Percentiles rank a stretch among this genome's conserved stretches.
These are phyloP conservation scores for Ranitomeya variabilis DNA, from an alignment of 2,113 vertebrate species.

Conservation along the genomic window DNA sequence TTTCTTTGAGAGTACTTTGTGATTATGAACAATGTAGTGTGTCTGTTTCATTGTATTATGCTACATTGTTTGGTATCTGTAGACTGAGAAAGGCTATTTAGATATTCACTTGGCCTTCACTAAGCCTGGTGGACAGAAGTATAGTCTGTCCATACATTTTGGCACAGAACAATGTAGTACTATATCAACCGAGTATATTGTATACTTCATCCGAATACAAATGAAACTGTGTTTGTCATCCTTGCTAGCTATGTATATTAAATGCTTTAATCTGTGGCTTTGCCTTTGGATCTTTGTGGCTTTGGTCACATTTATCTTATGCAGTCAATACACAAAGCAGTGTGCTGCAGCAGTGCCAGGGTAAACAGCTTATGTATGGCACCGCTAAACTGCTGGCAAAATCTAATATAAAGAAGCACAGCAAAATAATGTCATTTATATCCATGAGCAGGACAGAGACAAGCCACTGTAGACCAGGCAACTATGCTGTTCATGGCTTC, in stretches of 20 bases:
- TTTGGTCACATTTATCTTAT: slow-evolving; percentile 30
- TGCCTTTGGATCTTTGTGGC: slow-evolving; percentile 33
- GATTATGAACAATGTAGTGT: background rate
- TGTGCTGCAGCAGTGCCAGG: background rate
- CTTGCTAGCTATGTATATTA: slow-evolving; percentile 30
- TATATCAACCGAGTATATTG: slow-evolving; percentile 20
- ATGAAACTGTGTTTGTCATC: slow-evolving; percentile 1
- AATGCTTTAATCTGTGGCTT: slow-evolving; percentile 23
- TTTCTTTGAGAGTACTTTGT: background rate
- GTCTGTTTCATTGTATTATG: background rate
- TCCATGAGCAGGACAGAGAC: background rate
- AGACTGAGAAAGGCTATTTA: background rate
- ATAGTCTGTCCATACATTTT: background rate
- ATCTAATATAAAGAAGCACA: background rate
- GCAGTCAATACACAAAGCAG: background rate
- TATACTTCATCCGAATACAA: background rate
- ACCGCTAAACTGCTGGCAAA: background rate
- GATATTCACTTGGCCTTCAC: background rate
- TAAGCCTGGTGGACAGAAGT: background rate
- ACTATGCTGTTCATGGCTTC: background rate
- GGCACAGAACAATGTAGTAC: slow-evolving; percentile 25
- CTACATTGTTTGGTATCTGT: background rate
- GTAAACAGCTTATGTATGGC: background rate
- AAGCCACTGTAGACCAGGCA: background rate
- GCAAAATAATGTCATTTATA: background rate